A percentile compares a stretch with the other conserved stretches of the same genome.
phyloP scores from a whole-genome alignment of 2,797 vertebrate species.

The Diplodus sargus region DNA sequence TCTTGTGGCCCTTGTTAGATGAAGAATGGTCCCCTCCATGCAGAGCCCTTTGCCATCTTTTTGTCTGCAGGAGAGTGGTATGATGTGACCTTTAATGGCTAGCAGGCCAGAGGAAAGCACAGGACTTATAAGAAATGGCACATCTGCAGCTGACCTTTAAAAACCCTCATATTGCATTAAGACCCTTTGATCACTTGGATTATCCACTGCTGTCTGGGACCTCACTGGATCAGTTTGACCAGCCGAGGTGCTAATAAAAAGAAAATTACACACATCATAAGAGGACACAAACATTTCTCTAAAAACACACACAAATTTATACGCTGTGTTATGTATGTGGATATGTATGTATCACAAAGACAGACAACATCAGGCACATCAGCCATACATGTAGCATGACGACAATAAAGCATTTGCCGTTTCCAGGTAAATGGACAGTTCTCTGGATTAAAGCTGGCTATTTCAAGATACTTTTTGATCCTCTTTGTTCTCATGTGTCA shows the following conservation, averaged over 20 bases:
- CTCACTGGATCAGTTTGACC: slow-evolving; percentile 58
- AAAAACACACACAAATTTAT: background rate
- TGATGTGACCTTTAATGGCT: slow-evolving; percentile 82
- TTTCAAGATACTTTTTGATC: slow-evolving; percentile 17
- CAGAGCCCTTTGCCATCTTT: slow-evolving; percentile 69
- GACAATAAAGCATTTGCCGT: slow-evolving; percentile 1
- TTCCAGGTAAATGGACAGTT: slow-evolving; percentile 10
- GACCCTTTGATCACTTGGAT: slow-evolving; percentile 81
- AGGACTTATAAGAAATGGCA: slow-evolving; percentile 81
- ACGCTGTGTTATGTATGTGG: background rate
- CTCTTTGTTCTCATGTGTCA: slow-evolving; percentile 16
- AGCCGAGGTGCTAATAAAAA: slow-evolving; percentile 39
- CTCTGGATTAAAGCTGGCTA: slow-evolving; percentile 16
- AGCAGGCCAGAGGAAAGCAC: slow-evolving; percentile 68
- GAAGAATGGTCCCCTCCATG: slow-evolving; percentile 63
- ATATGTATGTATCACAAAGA: background rate
- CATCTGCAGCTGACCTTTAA: slow-evolving; percentile 81
- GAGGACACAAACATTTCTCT: slow-evolving; percentile 13
- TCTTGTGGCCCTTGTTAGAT: slow-evolving; percentile 64
- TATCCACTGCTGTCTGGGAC: slow-evolving; percentile 75
- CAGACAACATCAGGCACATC: background rate
- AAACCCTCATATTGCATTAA: slow-evolving; percentile 80
- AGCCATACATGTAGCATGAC: background rate
- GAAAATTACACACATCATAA: slow-evolving; percentile 24
- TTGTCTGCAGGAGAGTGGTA: slow-evolving; percentile 70